Base-by-base conservation (phyloP, 1,140 invertebrate species). In the fruit fly (Drosophila melanogaster) region DNA sequence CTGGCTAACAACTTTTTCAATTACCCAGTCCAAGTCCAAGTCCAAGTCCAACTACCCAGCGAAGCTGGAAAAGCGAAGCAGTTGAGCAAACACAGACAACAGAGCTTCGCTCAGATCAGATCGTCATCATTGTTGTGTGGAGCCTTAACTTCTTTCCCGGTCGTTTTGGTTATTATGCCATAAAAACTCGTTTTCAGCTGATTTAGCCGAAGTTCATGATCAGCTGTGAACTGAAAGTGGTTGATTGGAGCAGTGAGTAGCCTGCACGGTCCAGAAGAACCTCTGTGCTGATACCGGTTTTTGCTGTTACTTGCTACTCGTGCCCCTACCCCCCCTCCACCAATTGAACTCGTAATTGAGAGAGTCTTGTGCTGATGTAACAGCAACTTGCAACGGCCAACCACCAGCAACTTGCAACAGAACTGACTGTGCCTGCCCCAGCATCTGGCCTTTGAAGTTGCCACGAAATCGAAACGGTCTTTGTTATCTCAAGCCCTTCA, bases 101-200 rank as follows among this genome's bases (percentile, higher is more conserved):
- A 30, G 17, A 11, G 24, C 24, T 8, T 6, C 3, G 24, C 47
- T 33, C 55, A 40, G 46, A 67, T 72, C 66, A 66, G 75, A 85
- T 80, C 81, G 76, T 80, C 65, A 77, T 73, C 54, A 79, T 64
- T 80, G 60, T 76, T 59, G 53, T 59, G 53, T 61, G 71, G 60
- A 60, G 54, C 46, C 70, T 41, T 56, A 56, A 41, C 59, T 62
- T 62, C 59, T 50, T 49, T 41, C 49, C 38, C 49, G 58, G 59
- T 40, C 64, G 64, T 79, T 79, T 79, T 80, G 58, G 83, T 79
- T 87, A 86, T 86, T 87, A 86, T 86, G 83, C 83, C 83, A 86
- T 87, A 77, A 89, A 89, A 89, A 89, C 84, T 89, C 79, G 84
- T 89, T 89, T 89, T 89, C 84, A 87, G 79, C 79, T 89, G 83